Conservation (phyloP, 2,113 vertebrate species). For the Notarius quadriscutis region DNA sequence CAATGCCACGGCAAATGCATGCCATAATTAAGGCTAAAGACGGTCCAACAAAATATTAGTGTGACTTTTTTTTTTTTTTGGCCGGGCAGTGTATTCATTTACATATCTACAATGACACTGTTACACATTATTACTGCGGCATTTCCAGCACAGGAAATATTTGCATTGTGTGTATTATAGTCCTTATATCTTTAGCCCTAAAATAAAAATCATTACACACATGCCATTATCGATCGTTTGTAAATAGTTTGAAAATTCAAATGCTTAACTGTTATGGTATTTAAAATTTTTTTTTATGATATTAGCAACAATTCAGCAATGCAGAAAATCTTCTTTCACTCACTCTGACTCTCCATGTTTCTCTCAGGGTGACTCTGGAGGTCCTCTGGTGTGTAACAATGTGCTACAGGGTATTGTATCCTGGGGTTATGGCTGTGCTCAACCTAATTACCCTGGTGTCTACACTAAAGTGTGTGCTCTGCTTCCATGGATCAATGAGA, state of each 20-base stretch:
- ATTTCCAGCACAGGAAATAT: background rate
- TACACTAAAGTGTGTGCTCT: constrained; percentile 77
- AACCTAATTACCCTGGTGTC: constrained; percentile 67
- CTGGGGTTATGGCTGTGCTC: constrained; percentile 74
- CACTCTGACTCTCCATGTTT: background rate
- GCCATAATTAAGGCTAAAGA: no score
- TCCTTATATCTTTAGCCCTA: background rate
- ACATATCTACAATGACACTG: background rate
- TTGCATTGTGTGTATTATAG: background rate
- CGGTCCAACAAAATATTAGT: no score
- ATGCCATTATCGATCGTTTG: background rate
- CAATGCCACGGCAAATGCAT: no score
- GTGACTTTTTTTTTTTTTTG: no score
- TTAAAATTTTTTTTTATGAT: no score
- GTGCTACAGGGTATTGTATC: constrained; percentile 76
- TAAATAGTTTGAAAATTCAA: background rate
- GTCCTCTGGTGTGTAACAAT: constrained; percentile 73
- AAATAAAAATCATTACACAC: background rate
- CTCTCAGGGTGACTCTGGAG: constrained; percentile 76
- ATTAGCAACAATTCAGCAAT: background rate
- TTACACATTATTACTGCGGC: background rate
- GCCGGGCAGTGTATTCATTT: background rate
- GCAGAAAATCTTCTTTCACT: background rate
- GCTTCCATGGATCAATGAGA: constrained; percentile 71
- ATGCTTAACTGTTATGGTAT: background rate